These are phyloP conservation scores for Drosophila kokeensis DNA, from an alignment of 2,888 invertebrate genomes.

Conservation along the genomic window DNA sequence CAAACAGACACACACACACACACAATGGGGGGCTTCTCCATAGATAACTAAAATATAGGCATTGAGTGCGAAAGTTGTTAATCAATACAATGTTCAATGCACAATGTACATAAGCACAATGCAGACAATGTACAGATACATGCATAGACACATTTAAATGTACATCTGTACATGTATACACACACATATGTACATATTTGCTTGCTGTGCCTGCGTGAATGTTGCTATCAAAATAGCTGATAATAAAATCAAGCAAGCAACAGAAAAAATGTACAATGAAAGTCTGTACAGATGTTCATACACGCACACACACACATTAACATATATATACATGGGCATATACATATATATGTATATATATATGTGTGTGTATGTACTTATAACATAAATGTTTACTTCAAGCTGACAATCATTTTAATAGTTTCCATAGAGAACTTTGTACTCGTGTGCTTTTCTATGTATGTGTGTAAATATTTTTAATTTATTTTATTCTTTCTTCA, in stretches of 20 bases:
- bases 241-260: conserved; percentile 48
- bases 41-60: conserved; percentile 30
- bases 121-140: conserved; percentile 16
- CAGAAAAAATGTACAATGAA: conserved; percentile 33
- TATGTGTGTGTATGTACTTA: conserved; percentile 14
- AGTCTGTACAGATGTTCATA: conserved; percentile 14
- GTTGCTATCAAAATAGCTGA: conserved; percentile 51
- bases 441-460: conserved; percentile 24
- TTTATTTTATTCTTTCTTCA: conserved; percentile 38
- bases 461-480: conserved; percentile 19
- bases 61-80: conserved; percentile 66
- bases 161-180: conserved; percentile 1
- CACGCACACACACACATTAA: neutral
- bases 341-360: neutral
- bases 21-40: conserved; percentile 26
- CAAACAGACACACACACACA: conserved; percentile 1
- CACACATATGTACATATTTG: conserved; percentile 1
- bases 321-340: neutral
- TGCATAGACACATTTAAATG: conserved; percentile 13
- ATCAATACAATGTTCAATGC: conserved; percentile 51
- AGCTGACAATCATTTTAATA: conserved; percentile 48
- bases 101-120: conserved; percentile 11
- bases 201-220: conserved; percentile 22
- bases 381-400: conserved; percentile 37
- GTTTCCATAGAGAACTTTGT: conserved; percentile 55